Base-by-base conservation (phyloP, 2,113 vertebrate genomes). In the Lamprologus callipterus region DNA sequence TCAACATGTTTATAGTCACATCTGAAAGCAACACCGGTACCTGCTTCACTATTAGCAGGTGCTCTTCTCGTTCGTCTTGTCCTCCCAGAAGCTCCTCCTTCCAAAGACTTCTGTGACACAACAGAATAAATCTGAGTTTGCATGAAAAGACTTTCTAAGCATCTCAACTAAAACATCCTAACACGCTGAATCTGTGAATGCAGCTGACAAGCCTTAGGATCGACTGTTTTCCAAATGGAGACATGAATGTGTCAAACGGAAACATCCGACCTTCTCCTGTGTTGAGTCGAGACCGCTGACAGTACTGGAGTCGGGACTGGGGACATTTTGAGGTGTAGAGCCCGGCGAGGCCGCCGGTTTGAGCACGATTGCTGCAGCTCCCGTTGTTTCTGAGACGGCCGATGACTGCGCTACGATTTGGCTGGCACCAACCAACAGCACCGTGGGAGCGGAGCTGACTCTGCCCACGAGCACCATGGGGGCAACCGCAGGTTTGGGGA, bases 81-180 rank as follows among this genome's bases (percentile, higher is more conserved):
- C 51, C 79, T 81, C 54, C 47, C 33, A 0, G 81, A 35, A 23
- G 81, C 21, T 13, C 49, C 35, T 55, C 90, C 85, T 7, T 84
- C 82, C 13, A n/a, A 51, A 17, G 60, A 26, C 10, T 49, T 82
- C 93, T 92, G 63, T 28, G 19, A 84, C 16, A 51, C 13, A 87
- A 1, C 28, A 7, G 13, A 86, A 70, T 60, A 40, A 11, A 75
- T 35, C 13, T 35, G 26, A 80, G 49, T 54, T 54, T 0, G 12
- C 19, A 49, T 12, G 6, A 31, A 78, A 12, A 78, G 45, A 3
- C 45, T 51, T 51, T n/a, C 23, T 13, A 31, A 78, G 42, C 42
- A 13, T 49, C 45, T 73, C 21, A 4, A 45, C 40, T 26, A 73
- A 73, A 73, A 73, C 37, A 45, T 78, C 17, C 4, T 78, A 1